phyloP scores from a whole-genome alignment of 2,113 vertebrate species.

The Psophia crepitans region DNA sequence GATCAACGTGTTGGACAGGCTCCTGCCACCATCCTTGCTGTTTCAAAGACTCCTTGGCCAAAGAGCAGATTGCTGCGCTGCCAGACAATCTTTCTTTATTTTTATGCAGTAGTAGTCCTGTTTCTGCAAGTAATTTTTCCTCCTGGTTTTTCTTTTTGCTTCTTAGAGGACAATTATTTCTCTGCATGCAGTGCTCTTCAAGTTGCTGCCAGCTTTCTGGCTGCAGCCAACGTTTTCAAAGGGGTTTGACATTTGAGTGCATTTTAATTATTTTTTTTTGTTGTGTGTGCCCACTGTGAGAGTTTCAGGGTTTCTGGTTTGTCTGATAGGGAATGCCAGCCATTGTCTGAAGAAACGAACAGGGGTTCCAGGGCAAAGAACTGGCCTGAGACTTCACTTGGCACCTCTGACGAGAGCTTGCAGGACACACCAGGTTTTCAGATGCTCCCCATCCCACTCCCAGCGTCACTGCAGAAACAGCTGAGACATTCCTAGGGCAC shows the following conservation, averaged over 20 bases:
- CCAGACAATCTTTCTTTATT: neutral
- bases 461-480: neutral
- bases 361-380: neutral
- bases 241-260: neutral
- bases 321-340: neutral
- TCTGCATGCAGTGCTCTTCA: neutral
- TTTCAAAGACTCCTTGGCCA: neutral
- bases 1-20: neutral
- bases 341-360: neutral
- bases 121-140: neutral
- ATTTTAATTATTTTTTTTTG: neutral
- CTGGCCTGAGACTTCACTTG: neutral
- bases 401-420: neutral
- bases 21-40: rapidly evolving
- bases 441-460: neutral
- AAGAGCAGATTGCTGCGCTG: neutral
- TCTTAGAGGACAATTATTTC: neutral
- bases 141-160: neutral
- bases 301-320: neutral
- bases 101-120: neutral
- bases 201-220: neutral
- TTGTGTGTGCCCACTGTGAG: neutral
- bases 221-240: neutral
- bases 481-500: rapidly evolving
- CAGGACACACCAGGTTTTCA: neutral